A percentile compares a stretch with the other conserved stretches of the same genome.
Conservation (phyloP, 2,113 vertebrate species). For the Eurystomus gularis region DNA sequence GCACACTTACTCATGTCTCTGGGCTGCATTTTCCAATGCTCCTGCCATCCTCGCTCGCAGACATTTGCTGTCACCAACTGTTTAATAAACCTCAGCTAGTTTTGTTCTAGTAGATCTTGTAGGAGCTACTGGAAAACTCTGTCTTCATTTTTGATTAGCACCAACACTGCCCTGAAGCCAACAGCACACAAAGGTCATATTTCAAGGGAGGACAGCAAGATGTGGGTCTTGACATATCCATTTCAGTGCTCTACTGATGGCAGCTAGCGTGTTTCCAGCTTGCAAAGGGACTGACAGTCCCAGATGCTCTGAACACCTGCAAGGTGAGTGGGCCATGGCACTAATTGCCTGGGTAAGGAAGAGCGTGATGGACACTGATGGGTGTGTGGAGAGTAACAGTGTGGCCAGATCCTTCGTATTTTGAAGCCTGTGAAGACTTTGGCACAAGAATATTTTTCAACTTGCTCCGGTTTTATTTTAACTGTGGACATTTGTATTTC, state of each 20-base stretch:
- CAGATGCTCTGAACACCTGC: neutral
- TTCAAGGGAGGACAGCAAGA: neutral
- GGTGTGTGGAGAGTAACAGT: neutral
- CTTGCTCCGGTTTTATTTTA: neutral
- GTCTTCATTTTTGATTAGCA: accelerated
- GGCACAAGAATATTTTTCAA: neutral
- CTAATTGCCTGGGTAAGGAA: neutral
- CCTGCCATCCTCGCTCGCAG: neutral
- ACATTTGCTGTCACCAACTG: constrained; percentile 22
- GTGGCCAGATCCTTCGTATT: neutral
- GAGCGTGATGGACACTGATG: neutral
- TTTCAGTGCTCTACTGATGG: neutral
- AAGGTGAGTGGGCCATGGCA: neutral
- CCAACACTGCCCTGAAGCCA: accelerated
- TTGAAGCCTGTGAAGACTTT: neutral
- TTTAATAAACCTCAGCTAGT: neutral
- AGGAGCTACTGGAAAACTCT: neutral
- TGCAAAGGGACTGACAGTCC: neutral
- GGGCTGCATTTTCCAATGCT: neutral
- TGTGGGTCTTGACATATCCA: neutral
- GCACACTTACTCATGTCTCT: neutral
- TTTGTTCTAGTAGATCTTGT: neutral
- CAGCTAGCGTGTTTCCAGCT: neutral
- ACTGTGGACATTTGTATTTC: neutral
- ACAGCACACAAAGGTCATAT: accelerated